phyloP scores from a whole-genome alignment of 2,888 invertebrate species.

The Drosophila ochracea region DNA sequence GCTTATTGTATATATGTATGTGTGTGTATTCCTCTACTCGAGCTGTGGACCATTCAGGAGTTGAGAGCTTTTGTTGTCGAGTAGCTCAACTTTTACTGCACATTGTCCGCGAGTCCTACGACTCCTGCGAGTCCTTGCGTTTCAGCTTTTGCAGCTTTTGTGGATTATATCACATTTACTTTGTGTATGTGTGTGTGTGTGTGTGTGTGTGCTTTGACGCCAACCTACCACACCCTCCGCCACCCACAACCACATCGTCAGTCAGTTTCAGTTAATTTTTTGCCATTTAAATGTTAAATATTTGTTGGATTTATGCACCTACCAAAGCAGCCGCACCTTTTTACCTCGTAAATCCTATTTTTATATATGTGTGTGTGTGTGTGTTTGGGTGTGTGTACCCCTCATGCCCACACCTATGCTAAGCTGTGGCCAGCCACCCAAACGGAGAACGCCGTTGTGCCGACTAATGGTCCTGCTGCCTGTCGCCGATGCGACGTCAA shows the following conservation, averaged over 20 bases:
- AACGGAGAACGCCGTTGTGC: constrained; percentile 3
- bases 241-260: constrained; percentile 11
- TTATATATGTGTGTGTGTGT: constrained; percentile 9
- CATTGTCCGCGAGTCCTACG: constrained; percentile 39
- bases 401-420: not conserved
- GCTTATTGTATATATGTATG: constrained; percentile 27
- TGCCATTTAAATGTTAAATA: constrained; percentile 79
- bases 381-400: not conserved
- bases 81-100: constrained; percentile 63
- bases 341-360: constrained; percentile 43
- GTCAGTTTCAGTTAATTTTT: constrained; percentile 70
- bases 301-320: constrained; percentile 63
- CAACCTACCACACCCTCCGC: not conserved
- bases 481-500: constrained; percentile 63
- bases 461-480: constrained; percentile 55
- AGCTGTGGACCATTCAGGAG: constrained; percentile 49
- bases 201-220: not conserved
- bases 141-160: constrained; percentile 59
- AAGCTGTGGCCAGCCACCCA: not conserved
- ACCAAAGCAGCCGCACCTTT: constrained; percentile 18
- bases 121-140: constrained; percentile 33
- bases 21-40: constrained; percentile 18
- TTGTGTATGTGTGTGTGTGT: not conserved
- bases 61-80: constrained; percentile 53
- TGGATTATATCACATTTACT: constrained; percentile 69